These are phyloP conservation scores for Neuroscelio doddi DNA, from an alignment of 2,888 invertebrate species.

Conservation along the genomic window DNA sequence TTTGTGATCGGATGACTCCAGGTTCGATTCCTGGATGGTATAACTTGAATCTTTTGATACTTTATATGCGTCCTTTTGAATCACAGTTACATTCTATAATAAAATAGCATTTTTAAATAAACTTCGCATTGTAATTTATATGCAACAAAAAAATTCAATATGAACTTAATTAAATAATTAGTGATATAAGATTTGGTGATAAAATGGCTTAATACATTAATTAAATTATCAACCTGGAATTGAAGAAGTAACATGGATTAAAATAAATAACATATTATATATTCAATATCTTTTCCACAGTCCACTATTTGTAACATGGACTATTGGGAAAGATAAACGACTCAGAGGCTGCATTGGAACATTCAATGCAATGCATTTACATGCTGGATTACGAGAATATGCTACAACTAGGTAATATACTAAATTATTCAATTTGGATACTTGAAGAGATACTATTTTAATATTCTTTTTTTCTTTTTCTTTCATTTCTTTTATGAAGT, in stretches of 20 bases:
- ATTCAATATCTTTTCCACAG: constrained; percentile 74
- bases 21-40: too few species aligned
- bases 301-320: constrained; percentile 99
- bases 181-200: too few species aligned
- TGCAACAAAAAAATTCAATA: background rate
- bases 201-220: too few species aligned
- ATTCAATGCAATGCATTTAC: constrained; percentile 96
- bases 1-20: too few species aligned
- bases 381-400: constrained; percentile 95
- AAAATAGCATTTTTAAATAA: too few species aligned
- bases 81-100: too few species aligned
- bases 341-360: constrained; percentile 99
- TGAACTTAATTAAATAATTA: background rate
- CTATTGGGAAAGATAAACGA: constrained; percentile 95
- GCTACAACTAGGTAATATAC: constrained; percentile 86
- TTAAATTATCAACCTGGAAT: too few species aligned
- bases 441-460: constrained; percentile 19
- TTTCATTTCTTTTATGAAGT: constrained; percentile 78
- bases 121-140: too few species aligned
- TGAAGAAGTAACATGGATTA: too few species aligned
- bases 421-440: constrained; percentile 55
- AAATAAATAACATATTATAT: too few species aligned
- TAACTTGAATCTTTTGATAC: too few species aligned
- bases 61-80: too few species aligned
- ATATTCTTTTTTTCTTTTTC: constrained; percentile 18